Percentiles rank a stretch among this genome's conserved stretches.
Evolutionary conservation across 2,113 vertebrate species (phyloP).

Genomic region (Pluvianellus socialis): DNA sequence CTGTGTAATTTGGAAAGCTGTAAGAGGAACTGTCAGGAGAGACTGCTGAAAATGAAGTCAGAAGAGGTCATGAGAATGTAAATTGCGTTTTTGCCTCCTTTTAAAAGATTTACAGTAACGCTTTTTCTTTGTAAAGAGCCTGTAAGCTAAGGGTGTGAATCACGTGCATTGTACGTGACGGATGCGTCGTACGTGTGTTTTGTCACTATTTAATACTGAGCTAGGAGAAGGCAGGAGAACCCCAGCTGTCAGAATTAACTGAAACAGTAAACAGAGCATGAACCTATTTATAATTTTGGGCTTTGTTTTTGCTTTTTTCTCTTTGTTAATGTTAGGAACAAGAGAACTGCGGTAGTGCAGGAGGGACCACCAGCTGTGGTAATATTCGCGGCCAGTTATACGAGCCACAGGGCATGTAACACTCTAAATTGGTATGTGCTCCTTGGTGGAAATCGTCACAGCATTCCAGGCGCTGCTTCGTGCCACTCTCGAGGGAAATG

Average conservation of each 20-base stretch:
- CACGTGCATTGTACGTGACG: background rate
- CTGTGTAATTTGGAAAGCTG: background rate
- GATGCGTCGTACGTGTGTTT: background rate
- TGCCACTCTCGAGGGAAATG: background rate
- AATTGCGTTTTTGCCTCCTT: background rate
- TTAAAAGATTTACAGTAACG: background rate
- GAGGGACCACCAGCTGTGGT: background rate
- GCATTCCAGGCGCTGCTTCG: rapidly evolving
- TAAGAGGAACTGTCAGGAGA: background rate
- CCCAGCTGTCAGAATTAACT: background rate
- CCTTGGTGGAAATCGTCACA: background rate
- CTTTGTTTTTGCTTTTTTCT: background rate
- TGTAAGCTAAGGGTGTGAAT: background rate
- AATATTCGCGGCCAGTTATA: rapidly evolving
- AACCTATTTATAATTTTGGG: rapidly evolving
- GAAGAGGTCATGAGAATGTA: background rate
- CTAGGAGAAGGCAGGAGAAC: background rate
- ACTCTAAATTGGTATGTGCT: background rate
- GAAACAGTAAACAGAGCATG: background rate
- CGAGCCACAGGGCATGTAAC: background rate
- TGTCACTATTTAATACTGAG: background rate
- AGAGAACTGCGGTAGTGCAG: background rate
- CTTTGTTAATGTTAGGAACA: background rate
- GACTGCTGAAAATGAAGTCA: background rate
- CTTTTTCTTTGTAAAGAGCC: background rate